These are phyloP conservation scores for Percopsis omiscomaycus DNA, from an alignment of 2,797 vertebrate genomes.

Conservation along the genomic window DNA sequence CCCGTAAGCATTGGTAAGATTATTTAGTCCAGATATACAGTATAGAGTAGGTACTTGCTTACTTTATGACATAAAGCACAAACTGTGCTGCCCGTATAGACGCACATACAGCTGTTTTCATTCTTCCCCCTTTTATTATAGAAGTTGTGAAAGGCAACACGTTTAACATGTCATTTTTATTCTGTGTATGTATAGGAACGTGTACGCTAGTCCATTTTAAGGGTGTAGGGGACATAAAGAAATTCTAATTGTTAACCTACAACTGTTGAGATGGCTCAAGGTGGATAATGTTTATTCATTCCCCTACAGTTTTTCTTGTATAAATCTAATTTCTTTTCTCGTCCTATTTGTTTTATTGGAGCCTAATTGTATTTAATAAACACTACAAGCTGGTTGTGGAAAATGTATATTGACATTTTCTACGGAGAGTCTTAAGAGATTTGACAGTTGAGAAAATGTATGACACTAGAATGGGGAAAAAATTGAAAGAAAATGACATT, in stretches of 20 bases:
- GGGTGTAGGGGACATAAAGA: not conserved
- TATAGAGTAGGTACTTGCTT: conserved; percentile 33
- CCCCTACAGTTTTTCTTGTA: conserved; percentile 24
- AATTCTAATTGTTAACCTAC: not conserved
- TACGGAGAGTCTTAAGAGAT: conserved; percentile 44
- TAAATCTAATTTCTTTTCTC: conserved; percentile 18
- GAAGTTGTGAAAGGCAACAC: conserved; percentile 15
- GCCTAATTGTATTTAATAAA: conserved; percentile 70
- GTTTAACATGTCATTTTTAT: conserved; percentile 51
- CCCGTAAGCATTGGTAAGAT: not conserved
- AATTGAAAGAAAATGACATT: no score
- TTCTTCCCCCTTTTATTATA: no score
- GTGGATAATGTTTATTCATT: conserved; percentile 2
- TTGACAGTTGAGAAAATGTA: conserved; percentile 44
- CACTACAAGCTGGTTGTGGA: conserved; percentile 66
- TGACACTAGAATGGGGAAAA: conserved; percentile 16
- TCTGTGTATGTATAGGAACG: conserved; percentile 23
- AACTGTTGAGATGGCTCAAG: conserved; percentile 33
- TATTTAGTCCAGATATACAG: not conserved
- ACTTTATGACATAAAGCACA: conserved; percentile 45
- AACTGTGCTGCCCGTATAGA: conserved; percentile 51
- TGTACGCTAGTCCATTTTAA: no score
- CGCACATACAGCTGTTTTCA: conserved; percentile 51
- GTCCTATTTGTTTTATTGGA: conserved; percentile 46
- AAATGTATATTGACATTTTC: conserved; percentile 32